A percentile compares a stretch with the other conserved stretches of the same genome.
These are phyloP conservation scores for Punctoribates punctum DNA, from an alignment of 2,888 invertebrate species.

Conservation along the genomic window DNA sequence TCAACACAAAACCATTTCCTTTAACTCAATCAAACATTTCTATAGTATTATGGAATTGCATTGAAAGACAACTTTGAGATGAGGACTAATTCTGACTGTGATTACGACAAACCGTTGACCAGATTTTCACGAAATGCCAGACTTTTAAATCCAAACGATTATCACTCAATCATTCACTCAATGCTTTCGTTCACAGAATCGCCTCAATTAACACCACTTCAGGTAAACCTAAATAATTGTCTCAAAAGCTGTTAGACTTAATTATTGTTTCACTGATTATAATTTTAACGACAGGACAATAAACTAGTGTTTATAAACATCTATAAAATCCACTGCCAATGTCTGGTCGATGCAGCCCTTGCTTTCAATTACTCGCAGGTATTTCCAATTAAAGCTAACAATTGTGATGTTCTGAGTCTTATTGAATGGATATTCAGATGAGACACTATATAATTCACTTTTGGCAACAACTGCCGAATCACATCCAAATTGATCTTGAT, in stretches of 20 bases:
- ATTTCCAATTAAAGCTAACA: neutral
- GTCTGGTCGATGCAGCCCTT: conserved; percentile 40
- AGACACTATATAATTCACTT: conserved; percentile 42
- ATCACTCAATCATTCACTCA: conserved; percentile 40
- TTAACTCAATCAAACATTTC: too few species aligned
- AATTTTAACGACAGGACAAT: conserved; percentile 29
- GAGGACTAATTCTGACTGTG: neutral
- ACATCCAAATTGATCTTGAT: conserved; percentile 22
- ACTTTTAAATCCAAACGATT: conserved; percentile 38
- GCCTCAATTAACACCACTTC: neutral
- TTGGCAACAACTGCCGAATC: conserved; percentile 41
- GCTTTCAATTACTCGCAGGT: conserved; percentile 35
- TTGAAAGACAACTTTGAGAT: conserved; percentile 13
- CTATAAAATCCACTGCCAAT: conserved; percentile 42
- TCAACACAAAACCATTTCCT: neutral
- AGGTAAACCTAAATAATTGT: neutral
- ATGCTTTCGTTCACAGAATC: conserved; percentile 34
- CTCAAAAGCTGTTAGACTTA: too few species aligned
- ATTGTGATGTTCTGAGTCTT: neutral
- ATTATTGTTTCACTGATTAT: too few species aligned
- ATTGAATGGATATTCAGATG: conserved; percentile 28
- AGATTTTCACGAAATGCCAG: conserved; percentile 27
- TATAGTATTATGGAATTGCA: conserved; percentile 29
- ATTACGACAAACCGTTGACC: conserved; percentile 30
- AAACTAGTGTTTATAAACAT: conserved; percentile 37